Evolutionary conservation across 2,113 vertebrate genomes (phyloP), one percentile per base, ranked within the genome.

Genomic region (Chaetodon auriga): DNA sequence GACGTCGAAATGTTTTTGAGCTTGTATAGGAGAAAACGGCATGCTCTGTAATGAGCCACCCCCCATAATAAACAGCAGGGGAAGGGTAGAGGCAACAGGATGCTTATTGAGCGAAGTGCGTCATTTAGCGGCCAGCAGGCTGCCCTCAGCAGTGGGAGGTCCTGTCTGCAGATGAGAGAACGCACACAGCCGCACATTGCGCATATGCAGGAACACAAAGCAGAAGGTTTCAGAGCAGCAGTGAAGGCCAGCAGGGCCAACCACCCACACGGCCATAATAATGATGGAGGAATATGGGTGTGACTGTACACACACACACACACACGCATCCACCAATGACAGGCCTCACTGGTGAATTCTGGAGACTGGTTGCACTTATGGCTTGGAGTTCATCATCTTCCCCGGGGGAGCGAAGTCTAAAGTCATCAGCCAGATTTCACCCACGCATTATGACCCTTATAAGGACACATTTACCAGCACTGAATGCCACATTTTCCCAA

Each of bases 81-180:
- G 51, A 0, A 23, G 81, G 64, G 75, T 49, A 58, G 53, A 53
- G 51, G 76, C 71, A 81, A 86, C 76, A 75, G 78, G 80, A 66
- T 78, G 69, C 82, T 80, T 63, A 78, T 64, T 73, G 86, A 83
- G 74, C 64, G 71, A 75, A 76, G 51, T 84, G 76, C 81, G 78
- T 90, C 78, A 90, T 87, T 86, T 75, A 43, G 63, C 48, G 68
- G 61, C 70, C 25, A 48, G 77, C 49, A 2, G 55, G 80, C 75
- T 74, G 84, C 68, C 75, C 72, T 89, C 78, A 69, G 72, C 54
- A n/a, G 63, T 83, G 87, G 85, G 87, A 91, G 82, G 83, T 84
- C 81, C 78, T 6, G 41, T 65, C 68, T 81, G 79, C 65, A 76
- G 81, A 89, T 63, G 73, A 83, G 66, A 63, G 35, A 23, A 68